Evolutionary conservation across 2,888 invertebrate genomes (phyloP), one percentile per base, ranked within the genome.

Genomic region (Himalopsyche anomala): DNA sequence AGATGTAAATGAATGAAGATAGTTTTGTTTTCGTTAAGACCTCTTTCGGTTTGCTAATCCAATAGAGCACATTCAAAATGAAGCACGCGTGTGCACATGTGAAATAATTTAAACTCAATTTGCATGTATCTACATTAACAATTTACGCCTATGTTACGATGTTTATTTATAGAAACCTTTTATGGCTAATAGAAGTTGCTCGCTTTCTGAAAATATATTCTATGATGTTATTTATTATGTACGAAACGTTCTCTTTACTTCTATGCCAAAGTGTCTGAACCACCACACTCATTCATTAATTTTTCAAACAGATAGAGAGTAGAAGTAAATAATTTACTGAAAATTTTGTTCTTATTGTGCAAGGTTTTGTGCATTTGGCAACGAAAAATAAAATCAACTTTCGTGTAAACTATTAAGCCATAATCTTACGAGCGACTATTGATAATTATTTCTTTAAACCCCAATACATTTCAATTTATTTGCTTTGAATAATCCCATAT

Each of bases 1-100:
- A 62, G 62, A 62, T 62, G 62, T 62, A 62, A 62, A 62, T 62
- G 62, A 62, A 62, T 62, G 62, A 62, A n/a, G 62, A 62, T 62
- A 62, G 62, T 62, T 62, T 62, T 62, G 62, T 28, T 62, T 62
- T 62, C 28, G 62, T 28, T 62, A 62, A 62, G 62, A 62, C 62
- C 62, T 62, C 62, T 62, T 62, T 62, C 62, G 62, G 62, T 28
- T 62, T 19, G 19, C 11, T 62, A 62, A 62, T 62, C 62, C 62
- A 62, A 62, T 62, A 62, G 15, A 62, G 28, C 19, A 62, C 62
- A 19, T 62, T 19, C 62, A 62, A 62, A 62, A 62, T 62, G 19
- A 62, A 8, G 62, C 6, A 19, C 28, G 19, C 11, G 19, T 62
- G 62, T 62, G 62, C 62, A 62, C 62, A 62, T 62, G 6, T 19